These are phyloP conservation scores for Metacarcinus magister DNA, from an alignment of 2,888 invertebrate genomes.

Conservation along the genomic window DNA sequence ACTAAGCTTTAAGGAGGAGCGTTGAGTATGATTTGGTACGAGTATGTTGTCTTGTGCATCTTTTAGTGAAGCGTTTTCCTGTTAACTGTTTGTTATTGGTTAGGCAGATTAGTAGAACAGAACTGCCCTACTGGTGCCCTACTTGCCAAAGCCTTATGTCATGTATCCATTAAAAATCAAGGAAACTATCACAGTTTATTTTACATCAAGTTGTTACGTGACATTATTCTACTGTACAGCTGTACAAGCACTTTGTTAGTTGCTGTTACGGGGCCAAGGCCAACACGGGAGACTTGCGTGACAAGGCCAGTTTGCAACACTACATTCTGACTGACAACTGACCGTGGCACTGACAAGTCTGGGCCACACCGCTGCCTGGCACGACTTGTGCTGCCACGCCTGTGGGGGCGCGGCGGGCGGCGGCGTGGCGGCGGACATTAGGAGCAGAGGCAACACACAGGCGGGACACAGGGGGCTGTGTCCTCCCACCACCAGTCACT, in stretches of 20 bases:
- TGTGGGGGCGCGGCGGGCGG: not conserved
- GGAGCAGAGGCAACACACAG: slow-evolving; percentile 73
- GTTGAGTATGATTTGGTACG: not conserved
- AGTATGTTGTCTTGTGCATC: slow-evolving; percentile 40
- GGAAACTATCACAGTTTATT: slow-evolving; percentile 79
- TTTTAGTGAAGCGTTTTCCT: slow-evolving; percentile 47
- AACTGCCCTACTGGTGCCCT: not conserved
- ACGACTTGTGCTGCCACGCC: not conserved
- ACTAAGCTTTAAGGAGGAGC: not conserved
- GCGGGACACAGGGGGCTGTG: slow-evolving; percentile 61
- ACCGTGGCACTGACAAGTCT: slow-evolving; percentile 77
- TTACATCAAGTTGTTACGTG: slow-evolving; percentile 70
- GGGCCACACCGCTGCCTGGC: slow-evolving; percentile 56
- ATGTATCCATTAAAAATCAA: slow-evolving; percentile 64
- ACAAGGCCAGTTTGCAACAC: slow-evolving; percentile 69
- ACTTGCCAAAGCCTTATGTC: slow-evolving; percentile 44
- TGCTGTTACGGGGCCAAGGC: slow-evolving; percentile 72
- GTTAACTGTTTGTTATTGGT: not conserved
- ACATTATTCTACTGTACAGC: slow-evolving; percentile 76
- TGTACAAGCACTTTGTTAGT: slow-evolving; percentile 80
- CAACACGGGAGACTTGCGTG: slow-evolving; percentile 72
- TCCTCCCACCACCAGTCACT: slow-evolving; percentile 65
- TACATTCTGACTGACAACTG: slow-evolving; percentile 57
- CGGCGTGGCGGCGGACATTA: slow-evolving; percentile 50
- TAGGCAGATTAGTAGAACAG: not conserved